These are phyloP conservation scores for Pseudochirops cupreus DNA, from an alignment of 2,797 vertebrate species.

Conservation along the genomic window DNA sequence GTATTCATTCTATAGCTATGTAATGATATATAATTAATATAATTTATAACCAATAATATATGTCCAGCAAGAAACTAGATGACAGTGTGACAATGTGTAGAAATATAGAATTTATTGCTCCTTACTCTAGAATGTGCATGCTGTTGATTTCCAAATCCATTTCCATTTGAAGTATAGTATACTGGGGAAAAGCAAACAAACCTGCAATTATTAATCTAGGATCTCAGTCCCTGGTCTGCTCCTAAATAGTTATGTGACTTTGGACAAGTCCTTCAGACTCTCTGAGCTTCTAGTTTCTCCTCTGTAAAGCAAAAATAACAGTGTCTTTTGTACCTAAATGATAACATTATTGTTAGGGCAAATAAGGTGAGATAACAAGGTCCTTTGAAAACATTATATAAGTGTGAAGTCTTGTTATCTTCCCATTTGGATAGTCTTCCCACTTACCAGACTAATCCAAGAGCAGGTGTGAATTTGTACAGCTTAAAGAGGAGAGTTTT, in stretches of 20 bases:
- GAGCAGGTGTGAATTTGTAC: neutral
- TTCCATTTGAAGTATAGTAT: neutral
- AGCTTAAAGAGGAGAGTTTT: neutral
- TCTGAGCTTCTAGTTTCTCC: neutral
- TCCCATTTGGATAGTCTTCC: neutral
- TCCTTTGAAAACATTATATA: neutral
- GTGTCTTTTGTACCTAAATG: neutral
- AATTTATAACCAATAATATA: too few species aligned
- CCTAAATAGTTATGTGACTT: neutral
- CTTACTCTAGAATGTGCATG: neutral
- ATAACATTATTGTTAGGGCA: neutral
- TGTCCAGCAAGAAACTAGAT: neutral
- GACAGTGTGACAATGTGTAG: neutral
- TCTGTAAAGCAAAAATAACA: neutral
- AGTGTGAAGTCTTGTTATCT: neutral
- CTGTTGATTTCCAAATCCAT: neutral
- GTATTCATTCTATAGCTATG: too few species aligned
- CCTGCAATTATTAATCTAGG: neutral
- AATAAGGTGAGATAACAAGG: neutral
- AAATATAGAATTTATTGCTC: neutral
- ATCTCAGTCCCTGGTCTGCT: neutral
- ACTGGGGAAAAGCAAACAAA: conserved; percentile 4
- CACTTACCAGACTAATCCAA: neutral
- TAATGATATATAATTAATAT: too few species aligned
- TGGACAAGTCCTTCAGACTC: neutral